A percentile compares a stretch with the other conserved stretches of the same genome.
These are phyloP conservation scores for Drosophila nasuta DNA, from an alignment of 1,140 invertebrate species.

Conservation along the genomic window DNA sequence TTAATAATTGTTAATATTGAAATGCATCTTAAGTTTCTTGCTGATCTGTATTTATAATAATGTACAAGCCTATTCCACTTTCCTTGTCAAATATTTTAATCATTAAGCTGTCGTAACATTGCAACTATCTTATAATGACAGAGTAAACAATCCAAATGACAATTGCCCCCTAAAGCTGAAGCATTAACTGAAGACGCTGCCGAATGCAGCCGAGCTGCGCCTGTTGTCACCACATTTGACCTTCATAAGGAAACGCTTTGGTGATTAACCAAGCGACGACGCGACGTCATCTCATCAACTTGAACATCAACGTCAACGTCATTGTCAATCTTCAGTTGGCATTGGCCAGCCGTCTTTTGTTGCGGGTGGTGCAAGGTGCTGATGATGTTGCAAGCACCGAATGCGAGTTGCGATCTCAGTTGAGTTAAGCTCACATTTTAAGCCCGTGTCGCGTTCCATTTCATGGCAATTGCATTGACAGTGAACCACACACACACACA, in stretches of 20 bases:
- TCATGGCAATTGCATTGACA: slow-evolving; percentile 40
- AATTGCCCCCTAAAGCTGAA: neutral
- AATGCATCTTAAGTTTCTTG: no score
- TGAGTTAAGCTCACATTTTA: neutral
- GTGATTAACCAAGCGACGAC: slow-evolving; percentile 42
- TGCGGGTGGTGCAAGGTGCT: slow-evolving; percentile 18
- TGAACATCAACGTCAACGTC: slow-evolving; percentile 15
- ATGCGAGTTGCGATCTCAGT: neutral
- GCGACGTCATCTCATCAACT: slow-evolving; percentile 28
- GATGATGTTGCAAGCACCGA: slow-evolving; percentile 33
- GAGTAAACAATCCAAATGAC: slow-evolving; percentile 7
- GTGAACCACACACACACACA: slow-evolving; percentile 9
- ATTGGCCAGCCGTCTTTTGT: neutral
- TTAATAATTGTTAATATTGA: no score
- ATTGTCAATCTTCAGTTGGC: slow-evolving; percentile 22
- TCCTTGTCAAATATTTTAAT: no score
- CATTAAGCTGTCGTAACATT: no score
- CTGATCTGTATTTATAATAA: no score
- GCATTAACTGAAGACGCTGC: slow-evolving; percentile 1
- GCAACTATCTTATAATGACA: neutral
- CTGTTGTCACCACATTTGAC: slow-evolving; percentile 66
- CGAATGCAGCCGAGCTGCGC: neutral
- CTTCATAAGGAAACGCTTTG: slow-evolving; percentile 58
- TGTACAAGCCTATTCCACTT: no score
- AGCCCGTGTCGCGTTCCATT: slow-evolving; percentile 25